A percentile compares a stretch with the other conserved stretches of the same genome.
Evolutionary conservation across 2,113 vertebrate species (phyloP).

Genomic region (Scatophagus argus): DNA sequence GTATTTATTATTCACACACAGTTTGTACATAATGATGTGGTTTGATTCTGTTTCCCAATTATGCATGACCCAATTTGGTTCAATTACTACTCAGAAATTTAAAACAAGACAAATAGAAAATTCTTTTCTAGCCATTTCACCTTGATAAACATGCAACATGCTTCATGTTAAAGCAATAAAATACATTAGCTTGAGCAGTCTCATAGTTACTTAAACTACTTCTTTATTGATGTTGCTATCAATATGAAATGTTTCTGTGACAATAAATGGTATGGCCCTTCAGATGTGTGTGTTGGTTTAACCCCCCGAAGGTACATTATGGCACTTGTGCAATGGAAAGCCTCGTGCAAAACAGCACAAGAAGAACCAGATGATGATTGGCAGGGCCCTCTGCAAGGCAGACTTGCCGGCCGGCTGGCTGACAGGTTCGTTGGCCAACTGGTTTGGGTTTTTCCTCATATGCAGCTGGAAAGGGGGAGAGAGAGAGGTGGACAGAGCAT

Average conservation of each 20-base stretch:
- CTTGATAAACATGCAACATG: neutral
- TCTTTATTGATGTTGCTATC: neutral
- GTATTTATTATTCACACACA: neutral
- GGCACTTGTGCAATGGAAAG: conserved; percentile 60
- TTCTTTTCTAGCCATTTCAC: neutral
- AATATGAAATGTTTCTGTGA: neutral
- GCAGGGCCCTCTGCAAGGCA: conserved; percentile 76
- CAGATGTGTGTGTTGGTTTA: conserved; percentile 29
- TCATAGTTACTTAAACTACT: neutral
- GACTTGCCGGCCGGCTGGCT: conserved; percentile 47
- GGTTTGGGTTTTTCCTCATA: conserved; percentile 70
- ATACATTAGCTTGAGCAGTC: neutral
- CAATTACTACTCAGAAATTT: neutral
- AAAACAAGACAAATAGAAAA: too few relatives aligned
- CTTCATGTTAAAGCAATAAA: neutral
- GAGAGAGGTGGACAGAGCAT: conserved; percentile 25
- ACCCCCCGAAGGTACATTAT: conserved; percentile 49
- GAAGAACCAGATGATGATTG: conserved; percentile 70
- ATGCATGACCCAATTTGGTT: too few relatives aligned
- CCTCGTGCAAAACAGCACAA: conserved; percentile 46
- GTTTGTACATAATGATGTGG: too few relatives aligned
- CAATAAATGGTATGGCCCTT: neutral
- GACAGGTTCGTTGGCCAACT: conserved; percentile 51
- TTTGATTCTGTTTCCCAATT: neutral
- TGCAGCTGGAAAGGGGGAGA: conserved; percentile 56